phyloP scores from a whole-genome alignment of 2,113 vertebrate genomes.

The Orthonyx spaldingii region DNA sequence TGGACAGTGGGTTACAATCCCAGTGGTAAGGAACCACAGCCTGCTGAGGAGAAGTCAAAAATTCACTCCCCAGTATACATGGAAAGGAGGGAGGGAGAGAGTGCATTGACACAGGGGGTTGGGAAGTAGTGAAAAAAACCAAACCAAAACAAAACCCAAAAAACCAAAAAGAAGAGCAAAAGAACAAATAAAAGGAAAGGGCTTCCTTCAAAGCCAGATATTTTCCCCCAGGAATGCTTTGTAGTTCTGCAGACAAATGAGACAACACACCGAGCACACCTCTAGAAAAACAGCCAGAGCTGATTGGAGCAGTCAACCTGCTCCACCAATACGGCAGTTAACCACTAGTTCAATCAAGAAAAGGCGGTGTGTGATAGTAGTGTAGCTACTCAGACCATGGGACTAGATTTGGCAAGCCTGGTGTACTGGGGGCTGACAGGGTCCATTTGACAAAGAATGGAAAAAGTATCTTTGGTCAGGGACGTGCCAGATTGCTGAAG shows the following conservation, averaged over 20 bases:
- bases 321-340: not conserved
- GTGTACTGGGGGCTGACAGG: not conserved
- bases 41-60: not conserved
- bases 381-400: not conserved
- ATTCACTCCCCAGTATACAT: not conserved
- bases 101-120: not conserved
- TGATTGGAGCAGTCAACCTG: not conserved
- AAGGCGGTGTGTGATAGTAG: rapidly evolving
- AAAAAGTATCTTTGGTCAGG: not conserved
- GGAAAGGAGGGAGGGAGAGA: not conserved
- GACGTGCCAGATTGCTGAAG: not conserved
- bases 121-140: not conserved
- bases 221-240: not conserved
- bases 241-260: not conserved
- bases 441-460: not conserved
- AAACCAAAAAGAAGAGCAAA: not conserved
- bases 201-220: not conserved
- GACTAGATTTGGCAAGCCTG: not conserved
- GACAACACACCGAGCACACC: not conserved
- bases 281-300: rapidly evolving
- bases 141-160: not conserved
- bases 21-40: not conserved
- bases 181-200: not conserved
- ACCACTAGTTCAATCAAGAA: not conserved
- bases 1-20: not conserved